Conservation (phyloP, 1,140 invertebrate genomes). For the Drosophila arawakana region DNA sequence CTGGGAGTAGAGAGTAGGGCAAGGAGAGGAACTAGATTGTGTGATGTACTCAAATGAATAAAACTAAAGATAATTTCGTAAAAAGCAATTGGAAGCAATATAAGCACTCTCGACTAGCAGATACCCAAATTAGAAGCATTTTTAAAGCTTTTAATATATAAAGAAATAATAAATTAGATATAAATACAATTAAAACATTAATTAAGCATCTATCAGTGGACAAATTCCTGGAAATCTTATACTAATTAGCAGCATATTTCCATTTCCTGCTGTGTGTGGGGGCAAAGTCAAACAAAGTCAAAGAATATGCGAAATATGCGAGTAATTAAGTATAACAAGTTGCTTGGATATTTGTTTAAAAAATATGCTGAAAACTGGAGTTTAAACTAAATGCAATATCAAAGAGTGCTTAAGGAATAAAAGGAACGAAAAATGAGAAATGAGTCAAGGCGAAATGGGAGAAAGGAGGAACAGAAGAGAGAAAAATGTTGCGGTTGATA, state of each 20-base stretch:
- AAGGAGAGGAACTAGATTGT: conserved; percentile 2
- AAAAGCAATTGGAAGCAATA: background rate
- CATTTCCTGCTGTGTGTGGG: background rate
- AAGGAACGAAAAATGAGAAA: conserved; percentile 9
- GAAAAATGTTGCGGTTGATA: conserved; percentile 45
- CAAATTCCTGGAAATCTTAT: background rate
- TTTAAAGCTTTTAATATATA: too few species aligned
- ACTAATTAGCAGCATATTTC: conserved; percentile 11
- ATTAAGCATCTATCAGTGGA: conserved; percentile 6
- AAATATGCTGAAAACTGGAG: conserved; percentile 28
- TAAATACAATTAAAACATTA: too few species aligned
- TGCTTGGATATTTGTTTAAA: conserved; percentile 23
- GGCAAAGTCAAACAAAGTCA: conserved; percentile 34
- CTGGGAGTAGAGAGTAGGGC: background rate
- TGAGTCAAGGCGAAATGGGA: conserved; percentile 7
- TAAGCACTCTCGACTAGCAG: background rate
- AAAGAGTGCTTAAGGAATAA: conserved; percentile 21
- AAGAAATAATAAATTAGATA: background rate
- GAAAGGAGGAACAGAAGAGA: conserved; percentile 4
- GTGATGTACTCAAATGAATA: conserved; percentile 14
- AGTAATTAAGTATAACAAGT: conserved; percentile 45
- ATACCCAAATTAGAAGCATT: background rate
- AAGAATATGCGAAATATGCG: conserved; percentile 34
- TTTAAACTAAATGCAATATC: conserved; percentile 24
- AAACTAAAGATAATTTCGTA: background rate